Evolutionary conservation across 2,888 invertebrate species (phyloP), one percentile per base, ranked within the genome.

Genomic region (Acleris emargana): DNA sequence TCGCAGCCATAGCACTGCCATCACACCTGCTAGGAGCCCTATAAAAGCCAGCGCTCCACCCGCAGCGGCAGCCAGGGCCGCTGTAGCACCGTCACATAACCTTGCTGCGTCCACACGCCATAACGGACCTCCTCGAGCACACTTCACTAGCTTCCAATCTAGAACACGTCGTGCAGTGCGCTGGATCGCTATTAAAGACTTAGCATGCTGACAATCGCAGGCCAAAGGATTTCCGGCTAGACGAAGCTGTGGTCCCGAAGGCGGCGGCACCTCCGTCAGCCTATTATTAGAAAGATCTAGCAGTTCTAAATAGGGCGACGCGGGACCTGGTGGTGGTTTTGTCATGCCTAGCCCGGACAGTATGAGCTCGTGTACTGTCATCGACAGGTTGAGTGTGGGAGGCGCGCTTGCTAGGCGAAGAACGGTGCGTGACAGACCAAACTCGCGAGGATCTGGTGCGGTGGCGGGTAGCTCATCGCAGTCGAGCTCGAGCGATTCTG

Each of bases 61-160:
- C 0, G 67, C 22, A 0, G 58, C 58, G 18, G 63, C 63, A n/a
- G 63, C 63, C 58, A 47, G 47, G 25, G 71, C 68, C 2, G 68
- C 70, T n/a, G 16, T 22, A 22, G 28, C 49, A 18, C 54, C 47
- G 57, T 51, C 70, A 58, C 86, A 86, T 3, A 83, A 63, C 0
- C 63, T 55, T 0, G 50, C 45, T 0, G 69, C 67, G 6, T 74
- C 74, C 0, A 58, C 53, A 3, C 58, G 58, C 38, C 58, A 58
- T 17, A 58, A n/a, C n/a, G 54, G 49, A 2, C 58, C 66, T 0
- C 74, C 75, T 18, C 61, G 68, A 0, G 11, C 42, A 61, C 81
- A 80, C 0, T 58, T 67, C 1, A 77, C 22, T 16, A 20, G 52
- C 17, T 25, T 38, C 18, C 67, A 61, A 66, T 82, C 5, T 11